Evolutionary conservation across 2,113 vertebrate species (phyloP).

Genomic region (Microtus ochrogaster): DNA sequence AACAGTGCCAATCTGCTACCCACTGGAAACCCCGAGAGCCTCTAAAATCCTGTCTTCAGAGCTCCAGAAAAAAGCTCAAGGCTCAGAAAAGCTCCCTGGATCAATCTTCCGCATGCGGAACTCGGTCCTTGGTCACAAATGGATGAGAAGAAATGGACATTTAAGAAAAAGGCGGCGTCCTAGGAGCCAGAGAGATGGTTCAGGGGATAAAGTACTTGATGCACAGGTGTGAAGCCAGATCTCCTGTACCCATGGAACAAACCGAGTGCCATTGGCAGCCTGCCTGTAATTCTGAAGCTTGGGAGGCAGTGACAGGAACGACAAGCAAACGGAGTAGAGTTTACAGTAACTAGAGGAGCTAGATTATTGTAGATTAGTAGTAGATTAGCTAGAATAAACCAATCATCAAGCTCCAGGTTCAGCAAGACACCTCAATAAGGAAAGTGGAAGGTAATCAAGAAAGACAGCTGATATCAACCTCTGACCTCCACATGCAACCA

Average conservation of each 20-base stretch:
- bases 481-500: neutral
- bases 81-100: neutral
- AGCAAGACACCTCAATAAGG: neutral
- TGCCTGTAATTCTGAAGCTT: neutral
- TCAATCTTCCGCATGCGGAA: neutral
- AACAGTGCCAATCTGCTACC: neutral
- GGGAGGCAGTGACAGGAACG: neutral
- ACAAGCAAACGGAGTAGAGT: neutral
- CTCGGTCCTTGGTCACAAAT: neutral
- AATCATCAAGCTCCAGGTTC: neutral
- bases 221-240: neutral
- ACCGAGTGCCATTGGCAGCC: too few species aligned
- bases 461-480: neutral
- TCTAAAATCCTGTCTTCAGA: neutral
- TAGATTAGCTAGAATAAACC: neutral
- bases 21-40: neutral
- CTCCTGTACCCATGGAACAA: neutral
- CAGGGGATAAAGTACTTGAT: neutral
- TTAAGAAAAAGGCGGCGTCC: neutral
- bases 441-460: neutral
- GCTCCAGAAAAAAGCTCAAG: too few species aligned
- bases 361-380: neutral
- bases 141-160: constrained; percentile 7
- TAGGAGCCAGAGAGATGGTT: neutral
- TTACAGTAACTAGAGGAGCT: neutral